Evolutionary conservation across 2,797 vertebrate genomes (phyloP).

Genomic region (Enteromius afrohamiltoni): DNA sequence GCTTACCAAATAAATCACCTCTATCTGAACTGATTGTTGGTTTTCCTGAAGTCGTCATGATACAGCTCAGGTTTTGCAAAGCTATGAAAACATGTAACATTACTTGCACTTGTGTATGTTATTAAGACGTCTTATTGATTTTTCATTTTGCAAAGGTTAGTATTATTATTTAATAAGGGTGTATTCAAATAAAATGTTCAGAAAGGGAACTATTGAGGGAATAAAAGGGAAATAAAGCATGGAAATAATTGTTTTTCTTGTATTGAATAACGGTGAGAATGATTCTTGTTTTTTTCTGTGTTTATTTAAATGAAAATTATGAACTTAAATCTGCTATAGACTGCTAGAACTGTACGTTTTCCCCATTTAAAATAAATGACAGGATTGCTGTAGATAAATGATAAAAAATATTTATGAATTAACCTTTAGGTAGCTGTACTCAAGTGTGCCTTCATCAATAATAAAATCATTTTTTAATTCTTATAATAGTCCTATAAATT

Average conservation of each 20-base stretch:
- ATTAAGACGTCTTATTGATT: background rate
- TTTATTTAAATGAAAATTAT: background rate
- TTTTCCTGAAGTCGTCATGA: background rate
- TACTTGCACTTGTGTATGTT: background rate
- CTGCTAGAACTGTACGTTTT: background rate
- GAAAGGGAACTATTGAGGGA: too few species aligned
- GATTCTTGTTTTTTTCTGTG: background rate
- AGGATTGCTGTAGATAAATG: background rate
- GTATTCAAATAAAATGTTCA: too few species aligned
- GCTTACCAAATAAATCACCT: constrained; percentile 76
- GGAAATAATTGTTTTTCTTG: constrained; percentile 65
- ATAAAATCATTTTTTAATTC: background rate
- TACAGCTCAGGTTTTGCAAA: background rate
- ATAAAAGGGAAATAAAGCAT: too few species aligned
- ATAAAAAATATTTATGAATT: background rate
- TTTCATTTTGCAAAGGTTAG: background rate
- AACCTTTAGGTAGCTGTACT: background rate
- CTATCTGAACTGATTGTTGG: constrained; percentile 53
- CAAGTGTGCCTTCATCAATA: background rate
- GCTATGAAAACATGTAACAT: background rate
- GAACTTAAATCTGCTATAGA: background rate
- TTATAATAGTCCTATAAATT: background rate
- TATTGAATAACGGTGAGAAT: constrained; percentile 61
- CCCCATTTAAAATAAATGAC: background rate
- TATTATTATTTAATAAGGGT: background rate